These are phyloP conservation scores for Megastigmus dorsalis DNA, from an alignment of 2,888 invertebrate genomes.

Conservation along the genomic window DNA sequence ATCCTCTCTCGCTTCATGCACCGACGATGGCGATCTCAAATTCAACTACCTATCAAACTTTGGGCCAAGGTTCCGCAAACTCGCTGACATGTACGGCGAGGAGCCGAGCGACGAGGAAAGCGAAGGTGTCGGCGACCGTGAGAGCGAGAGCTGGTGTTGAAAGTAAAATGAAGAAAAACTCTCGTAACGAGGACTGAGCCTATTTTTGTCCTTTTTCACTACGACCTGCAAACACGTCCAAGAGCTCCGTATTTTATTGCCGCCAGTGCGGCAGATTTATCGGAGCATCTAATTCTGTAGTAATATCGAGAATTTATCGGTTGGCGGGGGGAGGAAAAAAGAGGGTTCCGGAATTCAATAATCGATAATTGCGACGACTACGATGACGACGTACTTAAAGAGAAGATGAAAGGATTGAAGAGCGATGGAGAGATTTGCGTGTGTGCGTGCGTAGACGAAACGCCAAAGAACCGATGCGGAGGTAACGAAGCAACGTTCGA, in stretches of 20 bases:
- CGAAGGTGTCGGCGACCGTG: constrained; percentile 83
- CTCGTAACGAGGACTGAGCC: background rate
- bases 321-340: background rate
- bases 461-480: constrained; percentile 35
- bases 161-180: background rate
- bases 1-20: constrained; percentile 93
- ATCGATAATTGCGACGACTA: background rate
- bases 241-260: background rate
- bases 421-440: background rate
- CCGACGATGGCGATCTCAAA: constrained; percentile 93
- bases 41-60: constrained; percentile 96
- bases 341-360: background rate
- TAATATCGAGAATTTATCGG: background rate
- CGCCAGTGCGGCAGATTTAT: background rate
- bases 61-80: constrained; percentile 95
- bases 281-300: no score
- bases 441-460: constrained; percentile 1
- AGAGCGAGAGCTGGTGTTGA: constrained; percentile 88
- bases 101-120: constrained; percentile 89
- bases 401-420: background rate
- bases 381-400: constrained; percentile 24
- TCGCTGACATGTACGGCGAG: constrained; percentile 96
- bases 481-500: constrained; percentile 10
- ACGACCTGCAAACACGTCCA: background rate
- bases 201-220: constrained; percentile 5